phyloP scores from a whole-genome alignment of 2,797 vertebrate species.

The Vespertilio murinus region DNA sequence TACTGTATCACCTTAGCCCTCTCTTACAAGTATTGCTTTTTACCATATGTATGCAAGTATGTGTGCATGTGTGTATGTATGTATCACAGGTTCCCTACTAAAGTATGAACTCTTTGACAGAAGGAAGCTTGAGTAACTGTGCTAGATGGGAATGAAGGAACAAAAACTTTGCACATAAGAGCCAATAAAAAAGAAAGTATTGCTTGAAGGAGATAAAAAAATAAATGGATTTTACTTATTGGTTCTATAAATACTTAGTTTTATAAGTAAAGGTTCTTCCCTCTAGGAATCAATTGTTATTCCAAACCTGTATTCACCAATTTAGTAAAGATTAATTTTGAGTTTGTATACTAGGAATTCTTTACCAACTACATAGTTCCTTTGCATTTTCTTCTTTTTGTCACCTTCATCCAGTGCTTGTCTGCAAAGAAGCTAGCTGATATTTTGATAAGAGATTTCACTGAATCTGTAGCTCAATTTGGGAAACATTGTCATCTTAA shows the following conservation, averaged over 20 bases:
- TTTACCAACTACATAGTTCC: conserved; percentile 15
- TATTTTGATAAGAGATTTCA: background rate
- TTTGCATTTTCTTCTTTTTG: conserved; percentile 17
- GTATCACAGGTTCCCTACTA: background rate
- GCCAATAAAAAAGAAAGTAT: conserved; percentile 18
- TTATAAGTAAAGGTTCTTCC: background rate
- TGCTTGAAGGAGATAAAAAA: conserved; percentile 23
- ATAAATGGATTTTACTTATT: conserved; percentile 23
- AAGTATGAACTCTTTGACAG: background rate
- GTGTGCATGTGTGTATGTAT: background rate
- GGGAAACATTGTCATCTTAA: background rate
- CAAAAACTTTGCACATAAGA: conserved; percentile 10
- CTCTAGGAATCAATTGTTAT: background rate
- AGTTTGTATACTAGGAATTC: background rate
- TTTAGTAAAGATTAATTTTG: conserved; percentile 27
- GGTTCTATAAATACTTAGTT: conserved; percentile 10
- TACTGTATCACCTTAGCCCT: background rate
- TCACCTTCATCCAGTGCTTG: background rate
- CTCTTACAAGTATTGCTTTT: background rate
- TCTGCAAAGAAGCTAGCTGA: background rate
- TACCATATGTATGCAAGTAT: background rate
- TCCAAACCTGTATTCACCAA: background rate
- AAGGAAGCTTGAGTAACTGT: background rate
- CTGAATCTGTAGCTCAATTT: conserved; percentile 6
- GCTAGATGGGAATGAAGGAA: background rate